Conservation (phyloP, 1,140 invertebrate genomes). For the Ceratina japonica region DNA sequence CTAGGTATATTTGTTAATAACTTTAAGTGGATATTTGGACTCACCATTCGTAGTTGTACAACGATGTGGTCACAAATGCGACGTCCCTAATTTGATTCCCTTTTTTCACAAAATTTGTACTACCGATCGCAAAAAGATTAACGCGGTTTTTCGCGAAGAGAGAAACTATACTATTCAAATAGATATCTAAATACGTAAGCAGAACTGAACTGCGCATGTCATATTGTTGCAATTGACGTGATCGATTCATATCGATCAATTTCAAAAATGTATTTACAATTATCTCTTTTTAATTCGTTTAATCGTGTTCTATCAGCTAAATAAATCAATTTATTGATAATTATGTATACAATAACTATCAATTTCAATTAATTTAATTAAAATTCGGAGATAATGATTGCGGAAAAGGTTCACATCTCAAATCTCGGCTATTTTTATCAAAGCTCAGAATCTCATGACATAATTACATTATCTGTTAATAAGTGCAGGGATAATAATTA, state of each 20-base stretch:
- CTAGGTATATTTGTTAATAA: neutral
- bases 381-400: too few species aligned
- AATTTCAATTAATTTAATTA: neutral
- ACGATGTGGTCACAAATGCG: neutral
- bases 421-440: neutral
- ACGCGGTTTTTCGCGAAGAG: too few species aligned
- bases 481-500: neutral
- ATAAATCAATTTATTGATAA: neutral
- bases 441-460: too few species aligned
- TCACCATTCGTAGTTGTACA: neutral
- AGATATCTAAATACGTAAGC: neutral
- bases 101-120: neutral
- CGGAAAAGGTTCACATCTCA: neutral
- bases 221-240: neutral
- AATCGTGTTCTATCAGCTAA: neutral
- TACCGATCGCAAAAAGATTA: neutral
- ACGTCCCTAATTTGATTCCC: too few species aligned
- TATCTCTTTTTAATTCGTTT: neutral
- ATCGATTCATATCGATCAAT: constrained; percentile 19
- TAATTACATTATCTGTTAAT: too few species aligned
- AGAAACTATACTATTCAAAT: neutral
- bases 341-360: neutral
- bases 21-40: neutral
- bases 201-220: neutral
- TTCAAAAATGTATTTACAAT: neutral